Evolutionary conservation across 2,888 invertebrate species (phyloP).

Genomic region (Adelognathus sp.): DNA sequence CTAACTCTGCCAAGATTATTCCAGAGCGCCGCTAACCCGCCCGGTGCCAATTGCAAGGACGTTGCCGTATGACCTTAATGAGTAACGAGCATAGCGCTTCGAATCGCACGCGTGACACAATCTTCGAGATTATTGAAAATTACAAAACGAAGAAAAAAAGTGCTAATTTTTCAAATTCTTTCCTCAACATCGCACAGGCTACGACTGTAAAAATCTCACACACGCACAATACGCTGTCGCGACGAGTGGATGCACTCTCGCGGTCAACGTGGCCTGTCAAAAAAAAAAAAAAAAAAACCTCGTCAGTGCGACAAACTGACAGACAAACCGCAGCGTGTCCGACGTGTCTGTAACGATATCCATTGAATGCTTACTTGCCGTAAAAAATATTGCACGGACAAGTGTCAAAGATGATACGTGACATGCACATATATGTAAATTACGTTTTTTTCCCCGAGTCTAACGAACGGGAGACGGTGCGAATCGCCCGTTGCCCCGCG

Average conservation of each 20-base stretch:
- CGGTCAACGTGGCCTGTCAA: slow-evolving; percentile 68
- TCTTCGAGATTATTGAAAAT: background rate
- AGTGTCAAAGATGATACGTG: background rate
- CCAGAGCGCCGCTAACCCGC: slow-evolving; percentile 47
- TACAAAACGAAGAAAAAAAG: background rate
- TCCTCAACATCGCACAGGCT: no score
- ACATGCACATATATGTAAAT: background rate
- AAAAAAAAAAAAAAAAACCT: slow-evolving; percentile 53
- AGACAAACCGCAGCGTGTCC: slow-evolving; percentile 29
- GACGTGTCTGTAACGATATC: slow-evolving; percentile 3
- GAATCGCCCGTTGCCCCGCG: slow-evolving; percentile 63
- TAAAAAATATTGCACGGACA: background rate
- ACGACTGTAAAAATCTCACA: no score
- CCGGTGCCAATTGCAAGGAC: slow-evolving; percentile 75
- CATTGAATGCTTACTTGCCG: background rate
- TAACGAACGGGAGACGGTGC: slow-evolving; percentile 59
- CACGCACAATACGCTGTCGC: slow-evolving; percentile 23
- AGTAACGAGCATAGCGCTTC: slow-evolving; percentile 71
- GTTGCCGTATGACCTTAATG: slow-evolving; percentile 76
- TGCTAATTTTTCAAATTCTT: no score
- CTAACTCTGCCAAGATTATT: slow-evolving; percentile 50
- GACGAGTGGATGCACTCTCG: slow-evolving; percentile 47
- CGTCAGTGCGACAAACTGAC: slow-evolving; percentile 56
- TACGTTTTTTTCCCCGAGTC: slow-evolving; percentile 7
- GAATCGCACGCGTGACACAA: slow-evolving; percentile 58